Base-by-base conservation (phyloP, 2,797 vertebrate species). In the Phataginus tetradactyla region DNA sequence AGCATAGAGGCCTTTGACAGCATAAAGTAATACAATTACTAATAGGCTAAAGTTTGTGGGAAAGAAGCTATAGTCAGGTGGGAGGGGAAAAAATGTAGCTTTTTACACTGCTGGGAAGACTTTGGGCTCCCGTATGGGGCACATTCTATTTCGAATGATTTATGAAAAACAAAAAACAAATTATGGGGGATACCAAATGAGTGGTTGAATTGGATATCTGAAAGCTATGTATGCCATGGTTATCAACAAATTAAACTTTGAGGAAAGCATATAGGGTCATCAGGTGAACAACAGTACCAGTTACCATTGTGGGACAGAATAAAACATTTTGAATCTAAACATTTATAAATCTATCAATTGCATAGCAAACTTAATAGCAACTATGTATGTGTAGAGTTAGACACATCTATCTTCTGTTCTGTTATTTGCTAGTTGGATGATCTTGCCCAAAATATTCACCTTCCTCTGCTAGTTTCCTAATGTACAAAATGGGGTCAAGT, bases 1-100 rank as follows among this genome's bases (percentile, higher is more conserved):
- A 93, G 45, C 49, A 88, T 71, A 51, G 17, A 91, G 75, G 14
- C 68, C 87, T 96, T 88, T 93, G 84, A 84, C 86, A 95, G 89
- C 29, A 94, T 78, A 92, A 93, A 96, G 86, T 81, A 87, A 96
- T 69, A 89, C 66, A 97, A 91, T 96, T 94, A 74, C 32, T 32
- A 86, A 5, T 80, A 27, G n/a, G 66, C n/a, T 88, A 11, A 95
- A 93, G 79, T 72, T 90, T 72, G 86, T 20, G 32, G 29, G 1
- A 74, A 94, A 87, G 63, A 87, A 96, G 15, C n/a, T 78, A 51
- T 39, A 49, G 7, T 59, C 66, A 25, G 53, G 13, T 23, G 7
- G 23, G 7, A 9, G 21, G 7, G 11, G 1, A 39, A 20, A 23
- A 9, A 61, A 51, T 11, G n/a, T 61, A 87, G 18, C 11, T 23